Conservation (phyloP, 2,113 vertebrate species). For the Suncus etruscus region DNA sequence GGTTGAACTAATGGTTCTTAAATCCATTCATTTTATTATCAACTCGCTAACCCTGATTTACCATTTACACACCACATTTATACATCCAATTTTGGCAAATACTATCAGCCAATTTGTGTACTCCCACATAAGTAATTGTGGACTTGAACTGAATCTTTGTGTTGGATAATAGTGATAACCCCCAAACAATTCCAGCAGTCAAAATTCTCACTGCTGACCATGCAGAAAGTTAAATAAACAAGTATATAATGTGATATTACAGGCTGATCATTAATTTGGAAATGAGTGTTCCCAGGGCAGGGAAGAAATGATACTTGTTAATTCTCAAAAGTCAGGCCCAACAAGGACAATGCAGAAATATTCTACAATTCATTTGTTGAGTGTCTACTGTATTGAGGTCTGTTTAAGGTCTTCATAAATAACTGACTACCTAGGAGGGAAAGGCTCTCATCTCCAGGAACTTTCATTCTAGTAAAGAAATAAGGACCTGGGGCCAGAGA, state of each 20-base stretch:
- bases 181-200: not conserved
- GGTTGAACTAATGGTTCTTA: not conserved
- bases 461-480: constrained; percentile 3
- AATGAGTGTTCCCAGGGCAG: not conserved
- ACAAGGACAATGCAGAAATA: not conserved
- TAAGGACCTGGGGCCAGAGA: no score
- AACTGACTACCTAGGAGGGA: not conserved
- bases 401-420: not conserved
- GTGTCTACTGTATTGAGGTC: not conserved
- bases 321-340: not conserved
- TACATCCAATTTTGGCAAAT: not conserved
- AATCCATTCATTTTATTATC: not conserved
- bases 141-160: not conserved
- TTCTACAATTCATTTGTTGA: not conserved
- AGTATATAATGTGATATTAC: not conserved
- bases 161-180: not conserved
- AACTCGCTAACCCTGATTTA: not conserved
- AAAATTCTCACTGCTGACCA: not conserved
- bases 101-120: not conserved
- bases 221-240: not conserved
- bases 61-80: not conserved
- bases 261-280: not conserved
- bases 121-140: not conserved
- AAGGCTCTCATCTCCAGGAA: not conserved
- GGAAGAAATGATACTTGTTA: not conserved